Conservation (phyloP, 2,113 vertebrate species). For the Litocranius walleri region DNA sequence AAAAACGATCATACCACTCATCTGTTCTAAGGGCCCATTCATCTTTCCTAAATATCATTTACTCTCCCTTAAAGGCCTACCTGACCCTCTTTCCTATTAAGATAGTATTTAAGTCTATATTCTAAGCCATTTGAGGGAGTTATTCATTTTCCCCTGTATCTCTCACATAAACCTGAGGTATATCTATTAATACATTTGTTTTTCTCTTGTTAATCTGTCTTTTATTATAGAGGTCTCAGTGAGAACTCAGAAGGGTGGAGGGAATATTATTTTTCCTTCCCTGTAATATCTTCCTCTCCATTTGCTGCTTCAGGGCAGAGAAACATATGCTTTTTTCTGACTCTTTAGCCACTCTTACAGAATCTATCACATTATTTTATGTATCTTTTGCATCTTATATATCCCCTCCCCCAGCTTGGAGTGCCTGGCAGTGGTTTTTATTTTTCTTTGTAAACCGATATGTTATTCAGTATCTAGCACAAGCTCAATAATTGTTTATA, state of each 20-base stretch:
- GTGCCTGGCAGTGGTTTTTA: background rate
- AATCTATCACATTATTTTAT: background rate
- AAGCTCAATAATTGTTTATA: background rate
- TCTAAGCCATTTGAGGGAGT: background rate
- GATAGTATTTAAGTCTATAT: background rate
- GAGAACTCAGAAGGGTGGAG: background rate
- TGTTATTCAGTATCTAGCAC: background rate
- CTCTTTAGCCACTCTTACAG: background rate
- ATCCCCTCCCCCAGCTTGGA: too few species aligned
- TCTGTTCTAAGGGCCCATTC: background rate
- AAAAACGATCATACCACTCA: background rate
- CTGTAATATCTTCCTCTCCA: background rate
- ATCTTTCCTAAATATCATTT: background rate
- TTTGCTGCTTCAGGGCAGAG: background rate
- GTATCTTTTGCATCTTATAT: background rate
- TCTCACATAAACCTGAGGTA: background rate
- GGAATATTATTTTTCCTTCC: background rate
- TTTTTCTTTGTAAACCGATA: background rate
- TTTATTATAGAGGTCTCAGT: background rate
- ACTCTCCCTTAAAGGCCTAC: background rate
- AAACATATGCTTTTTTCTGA: background rate
- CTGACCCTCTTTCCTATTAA: background rate
- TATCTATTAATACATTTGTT: background rate
- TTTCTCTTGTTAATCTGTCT: background rate
- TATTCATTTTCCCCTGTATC: background rate